Conservation (phyloP, 2,888 invertebrate species). For the Chymomyza amoena region DNA sequence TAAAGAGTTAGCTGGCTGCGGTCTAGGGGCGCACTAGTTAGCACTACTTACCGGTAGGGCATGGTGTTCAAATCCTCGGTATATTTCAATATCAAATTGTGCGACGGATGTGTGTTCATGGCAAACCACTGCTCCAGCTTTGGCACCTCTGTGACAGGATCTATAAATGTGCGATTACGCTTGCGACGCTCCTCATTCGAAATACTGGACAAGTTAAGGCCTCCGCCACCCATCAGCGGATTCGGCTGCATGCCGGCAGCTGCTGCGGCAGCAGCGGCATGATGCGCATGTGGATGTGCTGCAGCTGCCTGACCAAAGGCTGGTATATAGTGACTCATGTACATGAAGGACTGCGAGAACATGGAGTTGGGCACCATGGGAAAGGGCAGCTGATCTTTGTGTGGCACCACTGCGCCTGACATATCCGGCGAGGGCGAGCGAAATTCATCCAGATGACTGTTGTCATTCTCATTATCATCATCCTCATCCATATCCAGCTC, state of each 20-base stretch:
- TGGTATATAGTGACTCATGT: conserved; percentile 93
- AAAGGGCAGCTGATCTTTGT: conserved; percentile 84
- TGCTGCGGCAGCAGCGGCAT: conserved; percentile 79
- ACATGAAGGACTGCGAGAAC: conserved; percentile 94
- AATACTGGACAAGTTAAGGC: conserved; percentile 83
- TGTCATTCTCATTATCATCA: conserved; percentile 77
- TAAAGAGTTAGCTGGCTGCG: not conserved
- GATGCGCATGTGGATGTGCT: conserved; percentile 75
- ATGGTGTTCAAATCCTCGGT: conserved; percentile 98
- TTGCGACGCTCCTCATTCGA: conserved; percentile 93
- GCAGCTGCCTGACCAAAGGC: conserved; percentile 80
- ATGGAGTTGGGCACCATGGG: conserved; percentile 92
- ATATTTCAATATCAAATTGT: conserved; percentile 97
- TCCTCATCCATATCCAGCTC: conserved; percentile 78
- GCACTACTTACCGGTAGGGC: conserved; percentile 84
- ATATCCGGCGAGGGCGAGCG: conserved; percentile 77
- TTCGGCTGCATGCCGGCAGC: conserved; percentile 73
- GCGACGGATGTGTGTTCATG: conserved; percentile 98
- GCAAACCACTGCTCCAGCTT: conserved; percentile 97
- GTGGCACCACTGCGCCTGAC: conserved; percentile 62
- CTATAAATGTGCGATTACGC: conserved; percentile 98
- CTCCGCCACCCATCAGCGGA: conserved; percentile 79
- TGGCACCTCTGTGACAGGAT: conserved; percentile 98
- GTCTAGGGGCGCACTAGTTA: not conserved
- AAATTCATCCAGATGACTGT: conserved; percentile 77